A percentile compares a stretch with the other conserved stretches of the same genome.
Evolutionary conservation across 2,888 invertebrate species (phyloP).

Genomic region (Phalangium opilio): DNA sequence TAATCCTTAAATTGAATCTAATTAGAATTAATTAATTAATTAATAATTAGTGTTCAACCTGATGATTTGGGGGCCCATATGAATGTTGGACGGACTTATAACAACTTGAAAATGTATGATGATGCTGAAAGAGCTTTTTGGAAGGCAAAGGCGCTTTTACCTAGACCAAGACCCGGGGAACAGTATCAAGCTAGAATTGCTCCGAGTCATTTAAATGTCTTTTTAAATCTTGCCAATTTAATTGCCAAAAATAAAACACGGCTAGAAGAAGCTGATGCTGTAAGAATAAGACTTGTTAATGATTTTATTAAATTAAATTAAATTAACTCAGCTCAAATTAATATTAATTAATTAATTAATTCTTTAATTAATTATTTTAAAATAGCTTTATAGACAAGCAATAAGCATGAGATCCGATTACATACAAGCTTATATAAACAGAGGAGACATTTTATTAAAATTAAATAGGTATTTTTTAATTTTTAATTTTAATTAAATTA

Average conservation of each 20-base stretch:
- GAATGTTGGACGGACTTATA: conserved; percentile 91
- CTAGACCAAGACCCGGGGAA: conserved; percentile 81
- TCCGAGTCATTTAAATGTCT: conserved; percentile 88
- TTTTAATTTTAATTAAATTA: not conserved
- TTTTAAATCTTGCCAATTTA: conserved; percentile 82
- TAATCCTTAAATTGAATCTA: too few relatives aligned
- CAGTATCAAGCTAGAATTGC: conserved; percentile 90
- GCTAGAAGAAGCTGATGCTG: conserved; percentile 77
- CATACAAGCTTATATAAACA: conserved; percentile 88
- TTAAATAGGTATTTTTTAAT: conserved; percentile 44
- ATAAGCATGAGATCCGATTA: conserved; percentile 96
- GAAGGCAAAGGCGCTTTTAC: conserved; percentile 69
- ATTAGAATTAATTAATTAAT: too few relatives aligned
- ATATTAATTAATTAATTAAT: not conserved
- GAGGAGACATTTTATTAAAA: conserved; percentile 88
- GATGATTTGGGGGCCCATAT: conserved; percentile 54
- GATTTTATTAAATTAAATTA: not conserved
- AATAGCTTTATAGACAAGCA: conserved; percentile 67
- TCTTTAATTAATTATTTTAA: too few relatives aligned
- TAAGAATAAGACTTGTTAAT: conserved; percentile 2
- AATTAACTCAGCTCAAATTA: not conserved
- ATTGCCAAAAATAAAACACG: conserved; percentile 83
- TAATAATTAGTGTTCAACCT: conserved; percentile 67
- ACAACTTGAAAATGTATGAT: conserved; percentile 68
- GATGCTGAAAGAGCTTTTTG: conserved; percentile 88